phyloP scores from a whole-genome alignment of 2,113 vertebrate genomes.

The Coracopsis vasa region DNA sequence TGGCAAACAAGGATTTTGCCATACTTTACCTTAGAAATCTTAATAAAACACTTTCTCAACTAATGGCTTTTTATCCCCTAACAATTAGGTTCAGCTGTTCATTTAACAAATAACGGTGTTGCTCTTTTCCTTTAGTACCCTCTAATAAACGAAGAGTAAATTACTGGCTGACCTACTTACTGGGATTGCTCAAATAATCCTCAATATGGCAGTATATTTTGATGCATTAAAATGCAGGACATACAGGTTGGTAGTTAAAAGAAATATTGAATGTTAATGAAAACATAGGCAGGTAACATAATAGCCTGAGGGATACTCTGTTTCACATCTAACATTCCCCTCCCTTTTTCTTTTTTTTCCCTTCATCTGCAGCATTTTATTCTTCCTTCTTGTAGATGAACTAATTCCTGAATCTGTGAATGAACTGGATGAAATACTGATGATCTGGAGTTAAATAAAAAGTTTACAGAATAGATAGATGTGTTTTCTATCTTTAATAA shows the following conservation, averaged over 20 bases:
- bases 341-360: not conserved
- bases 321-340: not conserved
- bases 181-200: constrained; percentile 63
- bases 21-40: not conserved
- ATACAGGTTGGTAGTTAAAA: constrained; percentile 33
- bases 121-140: constrained; percentile 33
- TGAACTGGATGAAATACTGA: not conserved
- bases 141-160: constrained; percentile 53
- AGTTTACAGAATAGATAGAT: not conserved
- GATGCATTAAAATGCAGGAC: constrained; percentile 43
- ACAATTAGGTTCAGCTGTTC: constrained; percentile 8
- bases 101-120: constrained; percentile 16
- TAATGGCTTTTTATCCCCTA: not conserved
- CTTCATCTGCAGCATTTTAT: not conserved
- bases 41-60: not conserved
- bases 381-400: not conserved
- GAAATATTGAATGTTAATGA: constrained; percentile 21
- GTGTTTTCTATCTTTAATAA: not conserved
- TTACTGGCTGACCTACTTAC: constrained; percentile 65
- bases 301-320: not conserved
- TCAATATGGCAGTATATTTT: constrained; percentile 49
- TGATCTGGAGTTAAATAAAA: not conserved
- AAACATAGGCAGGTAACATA: not conserved
- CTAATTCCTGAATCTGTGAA: not conserved
- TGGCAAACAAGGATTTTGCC: not conserved